Base-by-base conservation (phyloP, 2,888 invertebrate genomes). In the Orthosia gracilis region DNA sequence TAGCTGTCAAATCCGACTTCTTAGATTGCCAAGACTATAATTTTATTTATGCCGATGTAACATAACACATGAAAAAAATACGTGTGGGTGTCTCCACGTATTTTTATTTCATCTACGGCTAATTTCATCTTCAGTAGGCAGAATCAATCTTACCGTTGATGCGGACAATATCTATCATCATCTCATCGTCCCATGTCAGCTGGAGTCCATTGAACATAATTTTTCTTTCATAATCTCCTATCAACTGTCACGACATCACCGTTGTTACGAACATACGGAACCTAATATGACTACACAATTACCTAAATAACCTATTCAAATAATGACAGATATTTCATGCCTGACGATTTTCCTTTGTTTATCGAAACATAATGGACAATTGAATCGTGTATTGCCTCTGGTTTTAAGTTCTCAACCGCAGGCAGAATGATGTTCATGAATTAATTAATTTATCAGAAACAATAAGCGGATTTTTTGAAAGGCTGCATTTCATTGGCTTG, bases 401-500 rank as follows among this genome's bases (percentile, higher is more conserved):
- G 26, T 52, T 31, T 52, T 21, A 18, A 45, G 54, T 50, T 18
- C 18, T 62, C 50, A 55, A 62, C 61, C 45, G 11, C 15, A 26
- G 17, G 3, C 52, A 50, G n/a, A 70, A 54, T 40, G 15, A 63
- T 49, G 40, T 58, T 77, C 71, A 59, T 63, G 21, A 23, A 69
- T 77, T 40, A n/a, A 77, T 58, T 21, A 4, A 76, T 62, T 21
- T 23, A 70, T 49, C 45, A 58, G 7, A n/a, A 76, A 71, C 23
- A 62, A 62, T 49, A 62, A 4, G 15, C 12, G 15, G 52, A 15
- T 59, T 54, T 76, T 52, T 59, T 55, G 40, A 76, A 61, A 66
- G 47, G 12, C 40, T 59, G 52, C n/a, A 47, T 63, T 58, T 55
- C 47, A 77, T 45, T 58, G 31, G 13, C 21, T 63, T 40, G 21